Percentiles rank a stretch among this genome's conserved stretches.
Evolutionary conservation across 2,888 invertebrate species (phyloP).

Genomic region (Empis livida): DNA sequence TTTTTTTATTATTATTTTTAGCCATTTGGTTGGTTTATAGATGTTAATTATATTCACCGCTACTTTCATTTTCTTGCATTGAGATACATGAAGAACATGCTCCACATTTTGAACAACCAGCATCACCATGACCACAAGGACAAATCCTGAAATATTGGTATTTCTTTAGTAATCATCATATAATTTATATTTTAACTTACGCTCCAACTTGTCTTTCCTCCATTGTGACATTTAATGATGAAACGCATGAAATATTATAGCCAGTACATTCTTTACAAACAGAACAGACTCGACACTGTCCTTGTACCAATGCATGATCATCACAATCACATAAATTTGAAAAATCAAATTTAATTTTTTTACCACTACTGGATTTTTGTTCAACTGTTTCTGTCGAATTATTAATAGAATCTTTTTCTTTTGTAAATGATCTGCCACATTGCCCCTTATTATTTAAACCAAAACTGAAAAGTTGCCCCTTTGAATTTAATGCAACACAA

Average conservation of each 20-base stretch:
- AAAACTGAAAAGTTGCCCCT: constrained; percentile 87
- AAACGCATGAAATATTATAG: constrained; percentile 66
- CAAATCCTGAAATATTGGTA: constrained; percentile 51
- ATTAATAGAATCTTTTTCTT: constrained; percentile 43
- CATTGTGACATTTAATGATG: constrained; percentile 51
- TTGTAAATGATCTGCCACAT: constrained; percentile 74
- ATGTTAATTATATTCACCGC: constrained; percentile 17
- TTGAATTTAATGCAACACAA: constrained; percentile 74
- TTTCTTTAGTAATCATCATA: background rate
- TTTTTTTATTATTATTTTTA: constrained; percentile 4
- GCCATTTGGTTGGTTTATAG: too few relatives aligned
- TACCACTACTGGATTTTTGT: constrained; percentile 3
- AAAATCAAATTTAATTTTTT: constrained; percentile 27
- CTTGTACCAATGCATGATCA: constrained; percentile 39
- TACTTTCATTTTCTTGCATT: constrained; percentile 30
- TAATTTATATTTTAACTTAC: constrained; percentile 42
- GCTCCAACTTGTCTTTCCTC: constrained; percentile 74
- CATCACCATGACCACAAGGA: constrained; percentile 91
- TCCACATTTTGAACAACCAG: constrained; percentile 87
- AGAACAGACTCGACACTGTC: constrained; percentile 49
- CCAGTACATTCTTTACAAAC: constrained; percentile 90
- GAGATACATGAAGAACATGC: constrained; percentile 77
- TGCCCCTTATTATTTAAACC: constrained; percentile 97
- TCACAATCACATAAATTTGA: constrained; percentile 38
- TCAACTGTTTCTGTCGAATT: constrained; percentile 14